Evolutionary conservation across 2,888 invertebrate genomes (phyloP).

Genomic region (Muscina levida): DNA sequence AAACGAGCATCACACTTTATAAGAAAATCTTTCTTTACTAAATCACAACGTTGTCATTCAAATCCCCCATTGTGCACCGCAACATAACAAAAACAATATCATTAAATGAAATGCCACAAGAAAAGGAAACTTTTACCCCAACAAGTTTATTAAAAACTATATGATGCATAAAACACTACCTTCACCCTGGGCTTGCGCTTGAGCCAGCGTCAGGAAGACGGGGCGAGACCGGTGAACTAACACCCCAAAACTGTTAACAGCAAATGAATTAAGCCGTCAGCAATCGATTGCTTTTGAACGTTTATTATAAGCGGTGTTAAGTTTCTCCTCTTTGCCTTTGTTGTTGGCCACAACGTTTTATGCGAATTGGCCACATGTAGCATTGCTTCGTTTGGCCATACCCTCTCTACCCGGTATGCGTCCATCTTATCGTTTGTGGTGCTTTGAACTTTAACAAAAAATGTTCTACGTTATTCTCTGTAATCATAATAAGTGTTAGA

Average conservation of each 20-base stretch:
- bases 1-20: too few relatives aligned
- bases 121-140: slow-evolving; percentile 39
- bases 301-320: slow-evolving; percentile 46
- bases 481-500: slow-evolving; percentile 58
- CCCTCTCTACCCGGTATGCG: slow-evolving; percentile 37
- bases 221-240: too few relatives aligned
- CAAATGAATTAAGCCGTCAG: slow-evolving; percentile 61
- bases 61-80: too few relatives aligned
- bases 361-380: slow-evolving; percentile 44
- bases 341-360: too few relatives aligned
- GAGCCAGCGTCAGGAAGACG: slow-evolving; percentile 4
- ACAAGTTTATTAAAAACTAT: slow-evolving; percentile 58
- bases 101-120: slow-evolving; percentile 31
- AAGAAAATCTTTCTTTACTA: too few relatives aligned
- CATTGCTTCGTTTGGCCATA: too few relatives aligned
- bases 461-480: slow-evolving; percentile 49
- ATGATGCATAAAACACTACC: background rate
- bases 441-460: slow-evolving; percentile 55
- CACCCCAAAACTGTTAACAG: slow-evolving; percentile 15
- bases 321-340: slow-evolving; percentile 8
- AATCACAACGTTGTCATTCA: too few relatives aligned
- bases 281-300: slow-evolving; percentile 56
- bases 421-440: background rate
- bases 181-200: background rate
- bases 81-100: too few relatives aligned